These are phyloP conservation scores for Python bivittatus DNA, from an alignment of 2,113 vertebrate species.

Conservation along the genomic window DNA sequence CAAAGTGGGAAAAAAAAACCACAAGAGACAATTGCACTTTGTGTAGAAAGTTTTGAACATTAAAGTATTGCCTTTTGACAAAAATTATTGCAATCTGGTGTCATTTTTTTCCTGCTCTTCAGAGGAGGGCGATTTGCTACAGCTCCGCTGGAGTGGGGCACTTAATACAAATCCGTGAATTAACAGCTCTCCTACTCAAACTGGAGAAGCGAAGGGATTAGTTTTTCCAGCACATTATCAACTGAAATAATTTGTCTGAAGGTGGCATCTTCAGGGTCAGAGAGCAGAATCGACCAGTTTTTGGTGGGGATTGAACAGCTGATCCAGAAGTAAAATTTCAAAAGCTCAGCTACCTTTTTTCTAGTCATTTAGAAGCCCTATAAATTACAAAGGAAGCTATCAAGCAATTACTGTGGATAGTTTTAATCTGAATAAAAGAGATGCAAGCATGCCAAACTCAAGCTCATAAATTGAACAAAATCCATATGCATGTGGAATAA, in stretches of 20 bases:
- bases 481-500: neutral
- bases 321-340: neutral
- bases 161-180: neutral
- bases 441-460: neutral
- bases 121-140: neutral
- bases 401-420: neutral
- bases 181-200: neutral
- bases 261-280: neutral
- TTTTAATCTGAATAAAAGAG: neutral
- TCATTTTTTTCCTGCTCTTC: neutral
- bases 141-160: neutral
- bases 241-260: neutral
- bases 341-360: neutral
- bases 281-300: neutral
- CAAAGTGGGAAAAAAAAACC: neutral
- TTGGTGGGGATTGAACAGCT: neutral
- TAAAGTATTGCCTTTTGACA: slow-evolving; percentile 45
- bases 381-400: neutral
- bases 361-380: neutral
- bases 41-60: slow-evolving; percentile 13
- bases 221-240: neutral
- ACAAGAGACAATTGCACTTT: slow-evolving; percentile 13
- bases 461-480: neutral
- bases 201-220: neutral
- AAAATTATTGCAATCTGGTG: neutral